Evolutionary conservation across 2,797 vertebrate species (phyloP), one percentile per base, ranked within the genome.

Genomic region (Dryobates pubescens): DNA sequence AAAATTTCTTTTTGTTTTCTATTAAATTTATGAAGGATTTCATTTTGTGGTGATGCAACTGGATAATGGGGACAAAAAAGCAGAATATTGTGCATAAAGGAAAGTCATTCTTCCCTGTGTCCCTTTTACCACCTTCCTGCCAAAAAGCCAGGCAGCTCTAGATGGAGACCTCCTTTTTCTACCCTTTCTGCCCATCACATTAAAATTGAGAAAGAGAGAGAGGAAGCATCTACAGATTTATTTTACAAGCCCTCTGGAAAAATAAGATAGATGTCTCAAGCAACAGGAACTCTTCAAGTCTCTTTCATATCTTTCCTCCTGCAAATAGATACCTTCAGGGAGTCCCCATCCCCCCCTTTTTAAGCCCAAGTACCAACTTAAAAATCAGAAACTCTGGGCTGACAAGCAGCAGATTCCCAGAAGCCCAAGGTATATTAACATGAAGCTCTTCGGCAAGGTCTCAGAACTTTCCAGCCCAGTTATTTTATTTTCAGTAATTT

Each of bases 341-440:
- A 89, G 45, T 20, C 12, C 36, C 29, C 38, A 13, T 36, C 1
- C 7, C 9, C 8, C 9, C 16, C 30, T 70, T 83, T 83, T 78
- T 32, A 85, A 92, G 57, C 49, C 30, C 64, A 75, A 94, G 24
- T 57, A 70, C 67, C 14, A 22, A 89, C 20, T 70, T 34, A 88
- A 92, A 92, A 89, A 81, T 49, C 18, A n/a, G 32, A 53, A 92
- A 61, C 49, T 88, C 49, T 2, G 3, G 10, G 26, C 38, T 95
- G 70, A 89, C 72, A 92, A 94, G 77, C 69, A 91, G 83, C 87
- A 92, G 67, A 94, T 75, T 88, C 86, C 80, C 58, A 78, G 71
- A 91, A 92, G 75, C 26, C 61, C 23, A 19, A 9, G 9, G 6
- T 86, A 61, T 67, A 91, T 69, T 59, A 92, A 96, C 53, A 89